Evolutionary conservation across 1,140 invertebrate species (phyloP).

Genomic region (Drosophila funebris): DNA sequence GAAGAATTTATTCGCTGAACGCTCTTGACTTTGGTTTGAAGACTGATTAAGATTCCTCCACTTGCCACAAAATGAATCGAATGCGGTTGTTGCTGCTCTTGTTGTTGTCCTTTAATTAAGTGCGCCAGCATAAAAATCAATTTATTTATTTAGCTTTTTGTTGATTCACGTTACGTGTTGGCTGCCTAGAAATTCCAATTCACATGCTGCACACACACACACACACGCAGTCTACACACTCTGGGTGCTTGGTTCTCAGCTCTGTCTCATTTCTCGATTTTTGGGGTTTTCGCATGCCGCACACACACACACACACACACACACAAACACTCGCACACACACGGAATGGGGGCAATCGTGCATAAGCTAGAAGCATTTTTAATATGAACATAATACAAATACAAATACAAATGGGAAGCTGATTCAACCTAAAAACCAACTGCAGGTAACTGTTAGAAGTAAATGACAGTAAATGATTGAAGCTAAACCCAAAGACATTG

Average conservation of each 20-base stretch:
- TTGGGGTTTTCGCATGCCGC: conserved; percentile 7
- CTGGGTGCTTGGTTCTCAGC: neutral
- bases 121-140: conserved; percentile 57
- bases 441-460: conserved; percentile 63
- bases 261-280: neutral
- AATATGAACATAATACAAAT: conserved; percentile 41
- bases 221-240: too few relatives aligned
- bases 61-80: neutral
- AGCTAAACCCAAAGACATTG: conserved; percentile 37
- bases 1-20: neutral
- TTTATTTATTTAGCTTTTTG: conserved; percentile 54
- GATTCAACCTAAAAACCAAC: conserved; percentile 6
- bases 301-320: conserved; percentile 11
- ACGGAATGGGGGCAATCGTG: conserved; percentile 64
- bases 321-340: conserved; percentile 15
- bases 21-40: neutral
- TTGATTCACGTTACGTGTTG: conserved; percentile 33
- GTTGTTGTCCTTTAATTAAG: conserved; percentile 55
- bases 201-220: neutral
- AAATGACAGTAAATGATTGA: conserved; percentile 82
- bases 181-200: conserved; percentile 33
- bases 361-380: conserved; percentile 61
- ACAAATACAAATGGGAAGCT: conserved; percentile 22
- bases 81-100: neutral
- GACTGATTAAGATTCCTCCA: neutral